phyloP scores from a whole-genome alignment of 1,140 invertebrate genomes.

The Plutomurus gul region DNA sequence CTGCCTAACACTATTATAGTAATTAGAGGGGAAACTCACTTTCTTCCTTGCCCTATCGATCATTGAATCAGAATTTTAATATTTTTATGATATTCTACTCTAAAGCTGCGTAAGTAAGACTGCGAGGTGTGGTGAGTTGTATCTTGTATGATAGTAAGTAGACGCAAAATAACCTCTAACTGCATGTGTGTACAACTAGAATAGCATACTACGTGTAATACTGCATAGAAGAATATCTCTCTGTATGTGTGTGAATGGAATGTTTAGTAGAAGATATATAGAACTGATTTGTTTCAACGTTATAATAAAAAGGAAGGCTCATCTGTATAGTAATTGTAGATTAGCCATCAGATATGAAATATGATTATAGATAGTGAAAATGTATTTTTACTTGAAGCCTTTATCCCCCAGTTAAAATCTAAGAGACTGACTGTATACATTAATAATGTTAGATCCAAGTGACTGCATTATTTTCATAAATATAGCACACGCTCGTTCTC shows the following conservation, averaged over 20 bases:
- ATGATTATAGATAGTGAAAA: constrained; percentile 13
- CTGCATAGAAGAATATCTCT: too few relatives aligned
- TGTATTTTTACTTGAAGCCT: not conserved
- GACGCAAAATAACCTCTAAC: too few relatives aligned
- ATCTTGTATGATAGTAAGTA: too few relatives aligned
- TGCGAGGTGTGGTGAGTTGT: too few relatives aligned
- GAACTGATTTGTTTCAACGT: not conserved
- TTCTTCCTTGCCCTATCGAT: constrained; percentile 16
- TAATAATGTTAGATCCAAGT: not conserved
- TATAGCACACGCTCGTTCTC: not conserved
- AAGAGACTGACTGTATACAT: too few relatives aligned
- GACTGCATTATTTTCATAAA: not conserved
- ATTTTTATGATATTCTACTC: not conserved
- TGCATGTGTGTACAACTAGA: too few relatives aligned
- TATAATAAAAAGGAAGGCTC: not conserved
- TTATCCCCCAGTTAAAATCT: too few relatives aligned
- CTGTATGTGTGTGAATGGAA: too few relatives aligned
- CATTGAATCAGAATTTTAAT: not conserved
- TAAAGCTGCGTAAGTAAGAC: not conserved
- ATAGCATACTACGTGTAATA: too few relatives aligned
- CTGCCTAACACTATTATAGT: not conserved
- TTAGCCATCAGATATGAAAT: constrained; percentile 22
- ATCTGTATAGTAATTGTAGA: not conserved
- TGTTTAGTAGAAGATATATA: too few relatives aligned
- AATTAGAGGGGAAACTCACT: constrained; percentile 17